Base-by-base conservation (phyloP, 1,140 invertebrate genomes). In the Drosophila miranda region DNA sequence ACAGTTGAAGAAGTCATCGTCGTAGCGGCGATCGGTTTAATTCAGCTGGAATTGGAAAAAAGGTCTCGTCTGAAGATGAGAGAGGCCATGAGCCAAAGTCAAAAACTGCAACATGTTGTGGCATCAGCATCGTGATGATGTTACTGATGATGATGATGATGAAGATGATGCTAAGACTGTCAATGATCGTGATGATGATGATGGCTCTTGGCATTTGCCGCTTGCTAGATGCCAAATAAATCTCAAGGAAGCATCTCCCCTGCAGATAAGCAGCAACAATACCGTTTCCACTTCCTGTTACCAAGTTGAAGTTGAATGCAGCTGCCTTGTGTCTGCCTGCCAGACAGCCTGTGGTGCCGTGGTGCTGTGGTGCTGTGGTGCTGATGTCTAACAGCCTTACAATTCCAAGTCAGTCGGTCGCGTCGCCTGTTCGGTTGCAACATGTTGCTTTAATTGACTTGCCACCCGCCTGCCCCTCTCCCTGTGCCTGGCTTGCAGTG, bases 191-290 rank as follows among this genome's bases (percentile, higher is more conserved):
- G 48, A 2, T 38, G 30, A 28, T 44, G 34, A 11, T 55, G 51
- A 54, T 49, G 70, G 46, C 64, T 64, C 19, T 73, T 58, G 57
- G 72, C 58, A 56, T 54, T 61, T 61, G 59, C 59, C 45, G 55
- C 42, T 52, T 73, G 70, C 56, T 61, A 57, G 74, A 81, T 86
- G 82, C 78, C 82, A 86, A 87, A 86, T 83, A 87, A 87, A 87
- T 87, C 82, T 87, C 82, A 87, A 87, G 82, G 82, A 87, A 88
- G 83, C 82, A 81, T 78, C 82, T 78, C 48, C 54, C 51, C 63
- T 67, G 61, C 77, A 73, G 74, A 86, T 86, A 87, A 88, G 78
- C 77, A 51, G 58, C 82, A 77, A 81, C 81, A 86, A 87, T 87
- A 80, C 63, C 74, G 70, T 59, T 64, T 62, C 62, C 44, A 87